Base-by-base conservation (phyloP, 1,140 invertebrate genomes). In the Pristionchus pacificus region DNA sequence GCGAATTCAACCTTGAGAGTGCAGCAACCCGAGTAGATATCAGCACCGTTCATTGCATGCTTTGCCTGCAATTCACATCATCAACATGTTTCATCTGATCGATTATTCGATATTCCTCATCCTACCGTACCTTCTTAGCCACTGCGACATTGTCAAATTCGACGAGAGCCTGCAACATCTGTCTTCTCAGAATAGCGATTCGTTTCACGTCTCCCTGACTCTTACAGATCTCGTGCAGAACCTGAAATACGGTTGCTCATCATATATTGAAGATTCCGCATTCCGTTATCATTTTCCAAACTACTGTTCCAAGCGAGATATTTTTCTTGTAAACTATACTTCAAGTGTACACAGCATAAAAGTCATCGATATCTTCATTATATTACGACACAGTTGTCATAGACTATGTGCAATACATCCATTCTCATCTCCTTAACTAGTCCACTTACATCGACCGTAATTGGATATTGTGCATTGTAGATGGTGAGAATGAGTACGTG, bases 101-200 rank as follows among this genome's bases (percentile, higher is more conserved):
- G n/a, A n/a, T n/a, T n/a, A n/a, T n/a, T n/a, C n/a, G n/a, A n/a
- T n/a, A n/a, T 49, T 49, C 6, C 38, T 10, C 19, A 19, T 10
- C 6, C 6, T 49, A 49, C 6, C 38, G 6, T 10, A 58, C 95
- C 84, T 92, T 88, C 75, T 92, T 91, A 58, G 95, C 95, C n/a
- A 91, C 90, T 80, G 98, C 94, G 75, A 95, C 88, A 79, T 89
- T 91, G 86, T 97, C 95, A 87, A 98, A 96, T 92, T 98, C 95
- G 80, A 99, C 93, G 92, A 99, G 95, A 65, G 94, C 94, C 86
- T 98, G 95, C 3, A 83, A 25, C 3, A 98, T 92, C 68, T 93
- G 95, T 87, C 98, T 97, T 89, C 95, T 95, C 87, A 98, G 97
- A 79, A 99, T 95, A 64, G 98, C 95, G 86, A 98, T 97, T 78